A percentile compares a stretch with the other conserved stretches of the same genome.
Evolutionary conservation across 1,140 invertebrate genomes (phyloP).

Genomic region (Dolichoris vasculosae): DNA sequence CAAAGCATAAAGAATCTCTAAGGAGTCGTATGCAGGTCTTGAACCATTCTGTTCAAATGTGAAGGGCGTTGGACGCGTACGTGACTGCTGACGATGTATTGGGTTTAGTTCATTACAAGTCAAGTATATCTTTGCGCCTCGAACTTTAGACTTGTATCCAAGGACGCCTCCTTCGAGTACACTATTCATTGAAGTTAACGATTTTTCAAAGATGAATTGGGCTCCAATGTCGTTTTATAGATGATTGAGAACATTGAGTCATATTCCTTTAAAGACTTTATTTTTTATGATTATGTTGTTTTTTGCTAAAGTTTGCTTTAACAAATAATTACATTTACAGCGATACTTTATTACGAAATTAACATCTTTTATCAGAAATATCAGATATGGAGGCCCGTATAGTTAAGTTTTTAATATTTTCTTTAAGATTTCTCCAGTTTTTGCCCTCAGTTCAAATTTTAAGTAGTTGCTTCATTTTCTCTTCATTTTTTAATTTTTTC

Average conservation of each 20-base stretch:
- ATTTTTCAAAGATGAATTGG: no score
- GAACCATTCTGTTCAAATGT: no score
- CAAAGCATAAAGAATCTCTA: no score
- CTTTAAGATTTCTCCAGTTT: background rate
- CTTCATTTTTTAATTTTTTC: background rate
- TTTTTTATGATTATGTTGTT: background rate
- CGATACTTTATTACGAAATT: background rate
- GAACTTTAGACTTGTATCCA: conserved; percentile 55
- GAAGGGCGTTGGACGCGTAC: no score
- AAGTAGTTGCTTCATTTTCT: background rate
- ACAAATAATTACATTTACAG: background rate
- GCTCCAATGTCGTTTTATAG: no score
- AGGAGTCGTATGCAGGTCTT: no score
- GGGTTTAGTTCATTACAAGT: no score
- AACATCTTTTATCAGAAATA: no score
- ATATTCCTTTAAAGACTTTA: background rate
- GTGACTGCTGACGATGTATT: no score
- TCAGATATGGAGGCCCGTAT: no score
- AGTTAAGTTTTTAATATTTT: no score
- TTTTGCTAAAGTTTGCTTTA: background rate
- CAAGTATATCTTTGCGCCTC: conserved; percentile 47
- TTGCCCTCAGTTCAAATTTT: background rate
- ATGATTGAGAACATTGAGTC: background rate
- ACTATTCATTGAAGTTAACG: conserved; percentile 12
- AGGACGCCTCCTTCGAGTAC: conserved; percentile 51